phyloP scores from a whole-genome alignment of 2,888 invertebrate genomes.

The Thereva unica region DNA sequence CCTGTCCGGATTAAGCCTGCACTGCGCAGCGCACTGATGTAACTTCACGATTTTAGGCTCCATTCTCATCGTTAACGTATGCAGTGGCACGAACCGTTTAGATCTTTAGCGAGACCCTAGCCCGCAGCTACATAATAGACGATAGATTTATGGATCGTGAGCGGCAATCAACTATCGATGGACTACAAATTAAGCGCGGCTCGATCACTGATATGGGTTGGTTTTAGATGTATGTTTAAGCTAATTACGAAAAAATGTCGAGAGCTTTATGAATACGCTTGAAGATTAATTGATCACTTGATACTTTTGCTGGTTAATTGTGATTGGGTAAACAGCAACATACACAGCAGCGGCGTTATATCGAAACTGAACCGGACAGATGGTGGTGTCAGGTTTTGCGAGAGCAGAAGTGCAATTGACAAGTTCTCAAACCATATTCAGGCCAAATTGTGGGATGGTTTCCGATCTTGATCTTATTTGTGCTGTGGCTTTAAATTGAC shows the following conservation, averaged over 20 bases:
- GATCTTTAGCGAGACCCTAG: too few relatives aligned
- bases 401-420: conserved; percentile 16
- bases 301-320: not conserved
- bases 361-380: not conserved
- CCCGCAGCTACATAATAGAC: too few relatives aligned
- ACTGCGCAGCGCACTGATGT: too few relatives aligned
- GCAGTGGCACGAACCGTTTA: too few relatives aligned
- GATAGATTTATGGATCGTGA: too few relatives aligned
- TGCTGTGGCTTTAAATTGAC: conserved; percentile 33
- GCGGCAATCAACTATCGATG: conserved; percentile 11
- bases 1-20: too few relatives aligned
- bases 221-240: not conserved
- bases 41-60: too few relatives aligned
- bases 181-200: conserved; percentile 16
- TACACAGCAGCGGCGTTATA: conserved; percentile 5
- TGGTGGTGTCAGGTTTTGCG: conserved; percentile 21
- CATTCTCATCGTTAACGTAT: too few relatives aligned
- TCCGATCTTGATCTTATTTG: conserved; percentile 33
- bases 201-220: not conserved
- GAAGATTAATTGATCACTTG: too few relatives aligned
- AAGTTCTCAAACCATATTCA: conserved; percentile 32
- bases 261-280: not conserved
- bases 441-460: conserved; percentile 34
- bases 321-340: conserved; percentile 19
- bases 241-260: conserved; percentile 11